These are phyloP conservation scores for Planococcus citri DNA, from an alignment of 1,140 invertebrate species.

Conservation along the genomic window DNA sequence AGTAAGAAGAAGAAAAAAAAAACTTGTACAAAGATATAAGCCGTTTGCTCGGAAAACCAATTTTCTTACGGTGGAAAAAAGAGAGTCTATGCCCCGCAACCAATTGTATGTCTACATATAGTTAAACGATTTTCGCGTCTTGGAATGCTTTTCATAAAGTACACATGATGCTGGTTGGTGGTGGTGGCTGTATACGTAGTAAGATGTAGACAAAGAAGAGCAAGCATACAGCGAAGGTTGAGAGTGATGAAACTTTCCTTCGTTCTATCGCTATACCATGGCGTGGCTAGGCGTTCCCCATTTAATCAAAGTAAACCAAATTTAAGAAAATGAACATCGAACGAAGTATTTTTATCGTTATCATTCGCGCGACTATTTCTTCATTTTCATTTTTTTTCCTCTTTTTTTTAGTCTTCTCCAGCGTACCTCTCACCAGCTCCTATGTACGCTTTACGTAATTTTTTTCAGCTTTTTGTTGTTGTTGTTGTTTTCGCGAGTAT, in stretches of 20 bases:
- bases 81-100: slow-evolving; percentile 18
- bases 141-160: slow-evolving; percentile 18
- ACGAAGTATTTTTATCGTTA: slow-evolving; percentile 17
- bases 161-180: background rate
- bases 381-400: slow-evolving; percentile 14
- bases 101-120: slow-evolving; percentile 20
- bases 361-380: slow-evolving; percentile 17
- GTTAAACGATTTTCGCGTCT: slow-evolving; percentile 18
- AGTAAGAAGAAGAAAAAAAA: background rate
- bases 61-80: slow-evolving; percentile 12
- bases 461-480: background rate
- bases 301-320: slow-evolving; percentile 16
- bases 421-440: no score
- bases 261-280: background rate
- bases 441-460: background rate
- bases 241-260: slow-evolving; percentile 9
- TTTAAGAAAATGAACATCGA: slow-evolving; percentile 19
- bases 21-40: background rate
- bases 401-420: background rate
- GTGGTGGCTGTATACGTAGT: no score
- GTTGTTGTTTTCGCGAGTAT: no score
- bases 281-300: background rate
- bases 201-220: no score
- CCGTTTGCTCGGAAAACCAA: slow-evolving; percentile 13
- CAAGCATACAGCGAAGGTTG: background rate